Percentiles rank a stretch among this genome's conserved stretches.
Evolutionary conservation across 2,113 vertebrate species (phyloP).

Genomic region (Atlantisia rogersi): DNA sequence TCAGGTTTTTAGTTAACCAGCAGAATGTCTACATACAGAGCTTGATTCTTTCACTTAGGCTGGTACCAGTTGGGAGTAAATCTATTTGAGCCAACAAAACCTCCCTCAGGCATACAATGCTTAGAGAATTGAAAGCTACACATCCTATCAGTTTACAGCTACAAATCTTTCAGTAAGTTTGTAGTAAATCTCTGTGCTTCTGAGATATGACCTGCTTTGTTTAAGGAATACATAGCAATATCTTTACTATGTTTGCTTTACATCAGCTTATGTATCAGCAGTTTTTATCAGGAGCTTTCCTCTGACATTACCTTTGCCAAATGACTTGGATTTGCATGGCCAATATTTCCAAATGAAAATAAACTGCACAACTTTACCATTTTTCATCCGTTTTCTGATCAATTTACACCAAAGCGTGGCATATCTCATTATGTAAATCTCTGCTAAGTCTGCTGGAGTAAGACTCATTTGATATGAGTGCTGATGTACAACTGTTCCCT

Average conservation of each 20-base stretch:
- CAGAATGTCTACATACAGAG: not conserved
- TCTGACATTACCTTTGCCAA: not conserved
- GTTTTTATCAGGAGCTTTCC: not conserved
- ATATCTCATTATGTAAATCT: not conserved
- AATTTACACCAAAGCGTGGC: not conserved
- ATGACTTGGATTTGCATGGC: not conserved
- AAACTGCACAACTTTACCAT: not conserved
- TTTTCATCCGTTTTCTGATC: not conserved
- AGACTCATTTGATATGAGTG: not conserved
- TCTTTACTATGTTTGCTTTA: not conserved
- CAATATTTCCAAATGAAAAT: not conserved
- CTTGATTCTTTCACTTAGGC: constrained; percentile 6
- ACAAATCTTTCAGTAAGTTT: constrained; percentile 14
- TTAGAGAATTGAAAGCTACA: constrained; percentile 5
- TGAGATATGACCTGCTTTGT: not conserved
- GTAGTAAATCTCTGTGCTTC: constrained; percentile 5
- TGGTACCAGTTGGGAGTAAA: constrained; percentile 22
- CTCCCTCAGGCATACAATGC: not conserved
- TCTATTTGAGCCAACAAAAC: constrained; percentile 12
- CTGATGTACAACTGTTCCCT: not conserved
- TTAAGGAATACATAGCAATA: not conserved
- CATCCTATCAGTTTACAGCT: constrained; percentile 4
- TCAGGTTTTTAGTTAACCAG: constrained; percentile 26
- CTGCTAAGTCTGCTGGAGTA: not conserved
- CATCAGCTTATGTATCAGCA: not conserved